Evolutionary conservation across 2,797 vertebrate genomes (phyloP), one percentile per base, ranked within the genome.

Genomic region (Melanotaenia nigrans): DNA sequence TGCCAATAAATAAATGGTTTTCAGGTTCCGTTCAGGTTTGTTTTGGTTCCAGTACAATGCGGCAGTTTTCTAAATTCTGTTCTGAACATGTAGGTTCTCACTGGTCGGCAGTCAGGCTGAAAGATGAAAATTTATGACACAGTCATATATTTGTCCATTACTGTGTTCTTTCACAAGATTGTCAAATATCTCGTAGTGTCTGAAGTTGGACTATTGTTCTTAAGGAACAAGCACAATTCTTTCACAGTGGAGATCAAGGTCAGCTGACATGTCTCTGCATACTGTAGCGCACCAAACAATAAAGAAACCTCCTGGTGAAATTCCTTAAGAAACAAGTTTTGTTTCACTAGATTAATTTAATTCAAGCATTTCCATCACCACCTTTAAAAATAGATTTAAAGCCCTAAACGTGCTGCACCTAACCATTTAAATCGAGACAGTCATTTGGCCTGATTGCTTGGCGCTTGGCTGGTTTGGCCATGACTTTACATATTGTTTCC

Each of bases 401-500:
- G 18, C 35, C 16, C 58, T 68, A 1, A 58, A 47, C 63, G 32
- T 47, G 67, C 72, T 14, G 53, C 57, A 47, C 61, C 42, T 47
- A 54, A 56, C 71, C 35, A 65, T 78, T 63, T 74, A n/a, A 67
- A 61, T 55, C 14, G 8, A 70, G 24, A 58, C 66, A 18, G 70
- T 63, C 67, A 63, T 81, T 85, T 65, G 70, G 69, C 68, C 28
- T 32, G 70, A 74, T 63, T 51, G 65, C 71, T 49, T 61, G 51
- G 71, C 70, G 45, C 75, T 57, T 61, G 20, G 62, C 56, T 61
- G 77, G 54, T 73, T 77, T 12, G 71, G 81, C 79, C 69, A 0
- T 87, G 84, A 78, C 85, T 86, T 72, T 75, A 78, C 85, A 84
- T 68, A 68, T 77, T 84, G 80, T 89, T 87, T 82, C 73, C 45